Percentiles rank a stretch among this genome's conserved stretches.
Conservation (phyloP, 2,888 invertebrate species). For the Ligdia adustata region DNA sequence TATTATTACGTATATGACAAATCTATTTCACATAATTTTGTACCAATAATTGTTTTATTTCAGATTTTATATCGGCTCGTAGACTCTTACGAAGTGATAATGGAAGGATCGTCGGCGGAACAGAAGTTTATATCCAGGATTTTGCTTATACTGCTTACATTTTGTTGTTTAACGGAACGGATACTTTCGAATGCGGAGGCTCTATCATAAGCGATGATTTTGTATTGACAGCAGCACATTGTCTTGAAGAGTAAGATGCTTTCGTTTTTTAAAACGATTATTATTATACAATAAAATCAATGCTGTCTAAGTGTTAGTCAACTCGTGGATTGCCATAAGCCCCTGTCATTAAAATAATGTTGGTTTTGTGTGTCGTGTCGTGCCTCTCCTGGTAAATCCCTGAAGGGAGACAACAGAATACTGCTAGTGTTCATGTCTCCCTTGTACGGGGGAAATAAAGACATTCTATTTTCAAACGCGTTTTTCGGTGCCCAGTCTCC, state of each 20-base stretch:
- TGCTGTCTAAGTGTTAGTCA: too few relatives aligned
- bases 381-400: too few relatives aligned
- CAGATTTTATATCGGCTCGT: conserved; percentile 26
- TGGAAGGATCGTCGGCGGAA: conserved; percentile 55
- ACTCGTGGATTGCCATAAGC: too few relatives aligned
- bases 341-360: too few relatives aligned
- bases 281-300: too few relatives aligned
- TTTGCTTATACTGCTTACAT: conserved; percentile 59
- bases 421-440: too few relatives aligned
- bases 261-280: not conserved
- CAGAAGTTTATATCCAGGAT: conserved; percentile 47
- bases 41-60: not conserved
- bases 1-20: too few relatives aligned
- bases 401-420: too few relatives aligned
- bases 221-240: conserved; percentile 66
- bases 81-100: conserved; percentile 3
- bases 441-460: too few relatives aligned
- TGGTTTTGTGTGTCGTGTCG: too few relatives aligned
- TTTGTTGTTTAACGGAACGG: conserved; percentile 39
- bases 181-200: conserved; percentile 59
- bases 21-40: not conserved
- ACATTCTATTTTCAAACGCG: too few relatives aligned
- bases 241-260: conserved; percentile 42
- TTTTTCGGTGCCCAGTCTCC: too few relatives aligned
- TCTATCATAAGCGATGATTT: conserved; percentile 53